These are phyloP conservation scores for Tragelaphus scriptus DNA, from an alignment of 2,113 vertebrate genomes.

Conservation along the genomic window DNA sequence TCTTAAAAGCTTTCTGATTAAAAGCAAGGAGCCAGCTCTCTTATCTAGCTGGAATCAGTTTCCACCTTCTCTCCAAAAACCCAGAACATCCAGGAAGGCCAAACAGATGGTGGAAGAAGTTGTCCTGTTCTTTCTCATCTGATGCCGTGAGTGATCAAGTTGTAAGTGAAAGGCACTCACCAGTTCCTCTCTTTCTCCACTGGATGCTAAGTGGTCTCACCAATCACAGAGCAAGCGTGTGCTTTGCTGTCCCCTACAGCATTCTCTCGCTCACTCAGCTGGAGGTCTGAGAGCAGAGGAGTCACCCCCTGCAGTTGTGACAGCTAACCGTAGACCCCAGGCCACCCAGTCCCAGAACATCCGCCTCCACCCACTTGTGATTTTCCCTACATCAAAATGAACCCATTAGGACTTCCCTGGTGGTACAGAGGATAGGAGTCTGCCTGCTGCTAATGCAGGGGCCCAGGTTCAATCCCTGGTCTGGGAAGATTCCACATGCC, in stretches of 20 bases:
- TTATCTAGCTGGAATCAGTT: slow-evolving; percentile 74
- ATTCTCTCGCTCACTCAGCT: neutral
- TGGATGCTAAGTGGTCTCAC: slow-evolving; percentile 28
- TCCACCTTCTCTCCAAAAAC: slow-evolving; percentile 65
- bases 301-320: fast-evolving
- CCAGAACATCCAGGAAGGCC: slow-evolving; percentile 55
- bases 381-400: neutral
- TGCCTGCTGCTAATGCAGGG: neutral
- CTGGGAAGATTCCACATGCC: neutral
- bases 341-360: neutral
- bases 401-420: neutral
- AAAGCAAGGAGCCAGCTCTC: slow-evolving; percentile 67
- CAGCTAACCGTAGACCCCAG: neutral
- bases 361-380: neutral
- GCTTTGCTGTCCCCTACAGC: neutral
- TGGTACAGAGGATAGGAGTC: neutral
- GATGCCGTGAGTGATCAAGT: neutral
- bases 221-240: slow-evolving; percentile 24
- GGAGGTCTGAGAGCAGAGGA: no score
- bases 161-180: neutral
- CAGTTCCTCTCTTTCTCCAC: neutral
- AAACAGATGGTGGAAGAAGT: slow-evolving; percentile 42
- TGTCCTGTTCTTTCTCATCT: slow-evolving; percentile 30
- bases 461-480: neutral
- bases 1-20: slow-evolving; percentile 75